A percentile compares a stretch with the other conserved stretches of the same genome.
Conservation (phyloP, 1,140 invertebrate species). For the Pissodes strobi region DNA sequence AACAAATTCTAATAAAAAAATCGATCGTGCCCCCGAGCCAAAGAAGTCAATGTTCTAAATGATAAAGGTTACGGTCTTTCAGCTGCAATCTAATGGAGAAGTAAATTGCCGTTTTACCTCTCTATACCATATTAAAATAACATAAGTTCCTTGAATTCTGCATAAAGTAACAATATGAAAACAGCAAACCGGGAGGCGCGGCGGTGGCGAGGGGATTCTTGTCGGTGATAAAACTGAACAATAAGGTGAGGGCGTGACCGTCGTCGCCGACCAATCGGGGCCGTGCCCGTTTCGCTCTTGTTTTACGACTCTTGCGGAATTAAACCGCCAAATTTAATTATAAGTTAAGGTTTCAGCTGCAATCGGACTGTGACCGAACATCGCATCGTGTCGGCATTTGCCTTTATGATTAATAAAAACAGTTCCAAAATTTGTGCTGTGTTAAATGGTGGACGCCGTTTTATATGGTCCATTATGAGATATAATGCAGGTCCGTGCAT, state of each 20-base stretch:
- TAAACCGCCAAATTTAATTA: conserved; percentile 41
- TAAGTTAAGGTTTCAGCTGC: conserved; percentile 10
- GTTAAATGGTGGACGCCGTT: too few relatives aligned
- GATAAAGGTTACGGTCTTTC: too few relatives aligned
- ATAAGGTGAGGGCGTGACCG: conserved; percentile 24
- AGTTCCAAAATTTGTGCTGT: not conserved
- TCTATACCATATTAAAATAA: not conserved
- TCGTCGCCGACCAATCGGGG: conserved; percentile 17
- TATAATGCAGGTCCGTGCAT: too few relatives aligned
- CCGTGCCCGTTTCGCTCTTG: conserved; percentile 16
- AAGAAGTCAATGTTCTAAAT: too few relatives aligned
- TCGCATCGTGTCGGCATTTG: not conserved
- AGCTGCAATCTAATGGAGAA: not conserved
- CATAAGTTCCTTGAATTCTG: conserved; percentile 7
- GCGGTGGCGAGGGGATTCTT: too few relatives aligned
- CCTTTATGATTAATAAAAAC: not conserved
- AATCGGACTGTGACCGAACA: conserved; percentile 12
- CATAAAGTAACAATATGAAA: not conserved
- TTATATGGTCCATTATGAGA: too few relatives aligned
- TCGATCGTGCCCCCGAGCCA: too few relatives aligned
- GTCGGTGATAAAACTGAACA: conserved; percentile 23
- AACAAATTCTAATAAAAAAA: too few relatives aligned
- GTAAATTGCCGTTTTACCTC: not conserved
- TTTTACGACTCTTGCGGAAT: conserved; percentile 37
- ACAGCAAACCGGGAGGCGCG: too few relatives aligned